phyloP scores from a whole-genome alignment of 2,888 invertebrate species.

The Alsophila aescularia region DNA sequence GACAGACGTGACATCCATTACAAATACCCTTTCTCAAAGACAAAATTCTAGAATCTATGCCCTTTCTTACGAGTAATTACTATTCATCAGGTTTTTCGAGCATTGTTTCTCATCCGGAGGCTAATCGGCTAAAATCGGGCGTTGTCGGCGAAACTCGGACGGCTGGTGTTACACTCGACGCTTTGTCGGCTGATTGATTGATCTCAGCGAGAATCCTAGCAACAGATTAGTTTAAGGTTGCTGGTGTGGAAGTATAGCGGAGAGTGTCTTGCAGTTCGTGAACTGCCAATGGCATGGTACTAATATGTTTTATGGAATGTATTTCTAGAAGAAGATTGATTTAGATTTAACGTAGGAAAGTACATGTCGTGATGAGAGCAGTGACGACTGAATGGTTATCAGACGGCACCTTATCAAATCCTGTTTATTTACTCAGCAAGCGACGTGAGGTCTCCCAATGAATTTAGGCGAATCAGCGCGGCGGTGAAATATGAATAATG shows the following conservation, averaged over 20 bases:
- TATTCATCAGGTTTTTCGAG: slow-evolving; percentile 50
- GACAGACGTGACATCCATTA: slow-evolving; percentile 17
- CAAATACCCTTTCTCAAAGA: slow-evolving; percentile 25
- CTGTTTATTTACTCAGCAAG: too few species aligned
- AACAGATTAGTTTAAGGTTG: slow-evolving; percentile 47
- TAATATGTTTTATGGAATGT: too few species aligned
- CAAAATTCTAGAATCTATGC: slow-evolving; percentile 39
- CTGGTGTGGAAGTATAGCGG: slow-evolving; percentile 17
- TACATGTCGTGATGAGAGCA: too few species aligned
- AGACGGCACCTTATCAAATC: too few species aligned
- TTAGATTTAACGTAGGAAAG: too few species aligned
- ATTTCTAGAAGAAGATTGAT: too few species aligned
- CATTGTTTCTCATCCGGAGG: slow-evolving; percentile 42
- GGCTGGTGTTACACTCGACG: slow-evolving; percentile 45
- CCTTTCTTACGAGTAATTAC: slow-evolving; percentile 30
- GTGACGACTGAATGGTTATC: too few species aligned
- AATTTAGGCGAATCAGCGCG: too few species aligned
- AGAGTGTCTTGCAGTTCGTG: background rate
- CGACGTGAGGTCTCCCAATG: too few species aligned
- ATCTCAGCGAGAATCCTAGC: slow-evolving; percentile 42
- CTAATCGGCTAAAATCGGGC: slow-evolving; percentile 52
- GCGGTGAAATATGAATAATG: too few species aligned
- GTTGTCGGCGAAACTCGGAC: slow-evolving; percentile 32
- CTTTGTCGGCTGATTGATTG: too few species aligned
- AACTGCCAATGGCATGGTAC: too few species aligned